Conservation (phyloP, 2,888 invertebrate genomes). For the Plutella xylostella region DNA sequence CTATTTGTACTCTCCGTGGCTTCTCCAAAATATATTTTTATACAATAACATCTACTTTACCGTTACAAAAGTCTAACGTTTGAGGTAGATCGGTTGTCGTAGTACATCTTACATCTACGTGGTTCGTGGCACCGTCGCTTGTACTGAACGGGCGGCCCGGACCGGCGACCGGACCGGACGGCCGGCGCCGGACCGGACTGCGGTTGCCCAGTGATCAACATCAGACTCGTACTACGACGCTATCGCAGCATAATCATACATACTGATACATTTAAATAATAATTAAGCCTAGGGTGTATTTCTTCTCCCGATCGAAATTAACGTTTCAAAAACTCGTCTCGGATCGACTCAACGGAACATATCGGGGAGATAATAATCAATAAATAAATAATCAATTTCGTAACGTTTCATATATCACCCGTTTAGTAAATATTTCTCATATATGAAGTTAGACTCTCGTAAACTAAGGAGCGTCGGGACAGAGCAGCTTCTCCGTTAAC, state of each 20-base stretch:
- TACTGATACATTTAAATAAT: constrained; percentile 62
- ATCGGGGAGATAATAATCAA: constrained; percentile 52
- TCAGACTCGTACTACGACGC: constrained; percentile 54
- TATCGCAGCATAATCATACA: constrained; percentile 46
- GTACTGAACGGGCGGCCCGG: constrained; percentile 25
- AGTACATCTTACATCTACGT: constrained; percentile 23
- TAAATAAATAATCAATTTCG: constrained; percentile 51
- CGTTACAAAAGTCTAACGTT: constrained; percentile 51
- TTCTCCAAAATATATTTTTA: constrained; percentile 64
- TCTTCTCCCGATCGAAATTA: constrained; percentile 68
- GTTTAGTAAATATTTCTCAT: constrained; percentile 64
- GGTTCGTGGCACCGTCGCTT: constrained; percentile 23
- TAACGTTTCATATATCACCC: constrained; percentile 71
- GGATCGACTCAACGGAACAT: constrained; percentile 64
- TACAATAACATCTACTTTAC: constrained; percentile 63
- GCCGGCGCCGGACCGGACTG: constrained; percentile 18
- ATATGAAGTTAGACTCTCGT: constrained; percentile 66
- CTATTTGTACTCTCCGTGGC: constrained; percentile 50
- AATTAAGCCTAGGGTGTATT: constrained; percentile 66
- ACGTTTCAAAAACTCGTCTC: constrained; percentile 68
- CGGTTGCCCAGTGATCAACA: constrained; percentile 59
- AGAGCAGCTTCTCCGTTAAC: constrained; percentile 52
- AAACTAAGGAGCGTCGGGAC: constrained; percentile 44
- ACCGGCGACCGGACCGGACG: constrained; percentile 15
- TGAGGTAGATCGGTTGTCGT: constrained; percentile 64